Percentiles rank a stretch among this genome's conserved stretches.
These are phyloP conservation scores for Drosophila stalkeri DNA, from an alignment of 2,888 invertebrate species.

Conservation along the genomic window DNA sequence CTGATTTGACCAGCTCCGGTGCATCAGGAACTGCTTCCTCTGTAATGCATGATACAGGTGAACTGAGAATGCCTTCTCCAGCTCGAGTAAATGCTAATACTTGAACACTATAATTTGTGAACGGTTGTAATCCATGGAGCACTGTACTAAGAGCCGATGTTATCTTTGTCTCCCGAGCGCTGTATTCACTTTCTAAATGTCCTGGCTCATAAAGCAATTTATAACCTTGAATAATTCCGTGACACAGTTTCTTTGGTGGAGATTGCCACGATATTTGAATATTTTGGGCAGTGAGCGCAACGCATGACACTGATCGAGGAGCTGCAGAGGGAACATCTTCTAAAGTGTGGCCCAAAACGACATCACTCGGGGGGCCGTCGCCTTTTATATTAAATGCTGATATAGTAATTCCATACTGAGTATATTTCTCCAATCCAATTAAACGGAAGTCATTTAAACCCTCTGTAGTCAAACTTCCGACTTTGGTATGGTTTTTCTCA, in stretches of 20 bases:
- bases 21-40: constrained; percentile 88
- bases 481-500: constrained; percentile 82
- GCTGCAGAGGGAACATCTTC: constrained; percentile 89
- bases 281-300: constrained; percentile 89
- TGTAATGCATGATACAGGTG: constrained; percentile 87
- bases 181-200: constrained; percentile 82
- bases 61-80: constrained; percentile 87
- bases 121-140: constrained; percentile 87
- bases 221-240: constrained; percentile 91
- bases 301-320: constrained; percentile 89
- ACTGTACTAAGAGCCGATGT: constrained; percentile 87
- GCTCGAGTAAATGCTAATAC: constrained; percentile 88
- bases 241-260: constrained; percentile 88
- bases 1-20: constrained; percentile 88
- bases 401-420: constrained; percentile 91
- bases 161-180: constrained; percentile 86
- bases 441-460: constrained; percentile 87
- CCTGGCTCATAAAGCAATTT: constrained; percentile 89
- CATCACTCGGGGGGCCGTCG: constrained; percentile 90
- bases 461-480: constrained; percentile 85
- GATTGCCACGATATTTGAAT: constrained; percentile 90
- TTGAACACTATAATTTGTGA: constrained; percentile 88
- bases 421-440: constrained; percentile 90
- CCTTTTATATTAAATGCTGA: constrained; percentile 93
- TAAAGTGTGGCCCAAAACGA: constrained; percentile 86